These are phyloP conservation scores for Lasioglossum villosulum DNA, from an alignment of 2,888 invertebrate genomes.

Conservation along the genomic window DNA sequence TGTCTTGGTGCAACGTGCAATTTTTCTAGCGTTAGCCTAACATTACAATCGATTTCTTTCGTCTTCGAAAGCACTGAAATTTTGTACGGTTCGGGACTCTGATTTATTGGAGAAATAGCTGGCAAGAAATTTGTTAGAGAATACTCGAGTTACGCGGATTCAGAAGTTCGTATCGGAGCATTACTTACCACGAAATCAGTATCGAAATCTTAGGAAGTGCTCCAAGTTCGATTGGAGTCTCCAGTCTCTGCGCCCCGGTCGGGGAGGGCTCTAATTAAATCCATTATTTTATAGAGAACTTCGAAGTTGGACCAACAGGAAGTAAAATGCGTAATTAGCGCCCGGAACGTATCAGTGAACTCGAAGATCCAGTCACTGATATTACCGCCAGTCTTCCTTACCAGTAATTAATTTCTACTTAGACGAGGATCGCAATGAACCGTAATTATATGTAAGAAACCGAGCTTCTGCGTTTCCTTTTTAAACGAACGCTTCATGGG, in stretches of 20 bases:
- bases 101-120: neutral
- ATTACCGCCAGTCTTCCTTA: neutral
- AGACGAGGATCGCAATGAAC: neutral
- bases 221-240: conserved; percentile 15
- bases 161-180: conserved; percentile 2
- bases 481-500: neutral
- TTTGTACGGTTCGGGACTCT: neutral
- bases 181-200: conserved; percentile 2
- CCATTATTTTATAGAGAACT: conserved; percentile 1
- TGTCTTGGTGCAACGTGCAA: conserved; percentile 24
- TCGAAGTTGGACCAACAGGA: neutral
- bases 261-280: neutral
- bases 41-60: neutral
- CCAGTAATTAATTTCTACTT: neutral
- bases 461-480: neutral
- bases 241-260: neutral
- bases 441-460: neutral
- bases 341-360: neutral
- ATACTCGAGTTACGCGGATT: neutral
- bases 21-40: neutral
- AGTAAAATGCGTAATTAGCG: conserved; percentile 1
- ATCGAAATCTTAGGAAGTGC: neutral
- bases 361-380: neutral
- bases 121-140: conserved; percentile 3
- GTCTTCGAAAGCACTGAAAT: neutral